Base-by-base conservation (phyloP, 2,888 invertebrate genomes). In the Neuroscelio doddi region DNA sequence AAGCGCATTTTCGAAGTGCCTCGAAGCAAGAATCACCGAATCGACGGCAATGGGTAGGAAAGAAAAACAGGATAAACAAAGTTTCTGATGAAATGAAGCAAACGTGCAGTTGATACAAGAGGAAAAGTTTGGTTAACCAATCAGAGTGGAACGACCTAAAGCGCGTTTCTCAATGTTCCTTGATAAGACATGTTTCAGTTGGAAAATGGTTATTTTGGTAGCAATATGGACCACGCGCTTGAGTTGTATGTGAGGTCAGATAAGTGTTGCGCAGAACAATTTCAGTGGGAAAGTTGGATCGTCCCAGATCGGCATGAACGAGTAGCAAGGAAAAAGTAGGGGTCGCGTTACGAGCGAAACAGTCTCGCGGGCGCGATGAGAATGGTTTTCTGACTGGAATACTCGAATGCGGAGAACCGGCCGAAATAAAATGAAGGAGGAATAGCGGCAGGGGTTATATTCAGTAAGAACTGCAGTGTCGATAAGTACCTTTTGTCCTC, bases 401-500 rank as follows among this genome's bases (percentile, higher is more conserved):
- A 52, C 56, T 26, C 46, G 57, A 64, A 63, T 41, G 57, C 56
- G 47, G 17, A 42, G 39, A 39, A 51, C 50, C 21, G 24, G 10
- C 51, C 50, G 45, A 62, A 62, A 66, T 57, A 62, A 62, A 66
- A 55, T 44, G 41, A 50, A 39, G 50, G 46, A 36, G 38, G 24
- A 52, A 42, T 24, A 46, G 32, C 45, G 49, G 50, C 16, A 45
- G 36, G 42, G 34, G 27, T 34, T 34, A 38, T 34, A 44, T 47
- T 26, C 63, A 67, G 74, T 75, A 79, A 80, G 76, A 77, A 77
- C 74, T 76, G 75, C 76, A 75, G 73, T 74, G 75, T 79, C 78
- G 79, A 80, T 80, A 80, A 78, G 79, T 76, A 73, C 75, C 76
- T 73, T 80, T 81, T 78, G 79, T 79, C 74, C 76, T 78, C 69